Conservation (phyloP, 2,797 vertebrate genomes). For the Gallinago stenura region DNA sequence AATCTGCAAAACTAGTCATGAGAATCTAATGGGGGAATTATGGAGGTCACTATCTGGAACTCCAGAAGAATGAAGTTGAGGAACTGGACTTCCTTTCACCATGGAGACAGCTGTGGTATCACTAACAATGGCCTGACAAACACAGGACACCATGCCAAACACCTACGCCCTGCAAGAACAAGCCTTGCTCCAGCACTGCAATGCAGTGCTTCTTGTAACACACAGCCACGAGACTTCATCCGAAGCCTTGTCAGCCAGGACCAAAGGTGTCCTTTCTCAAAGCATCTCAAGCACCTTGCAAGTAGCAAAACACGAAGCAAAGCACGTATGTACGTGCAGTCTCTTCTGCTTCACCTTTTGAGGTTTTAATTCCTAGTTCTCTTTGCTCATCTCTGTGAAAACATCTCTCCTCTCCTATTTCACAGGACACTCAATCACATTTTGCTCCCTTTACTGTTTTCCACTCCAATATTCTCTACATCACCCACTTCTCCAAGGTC, state of each 20-base stretch:
- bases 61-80: background rate
- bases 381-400: background rate
- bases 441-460: background rate
- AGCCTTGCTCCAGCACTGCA: background rate
- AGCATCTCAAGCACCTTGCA: background rate
- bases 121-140: background rate
- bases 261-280: background rate
- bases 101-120: background rate
- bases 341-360: background rate
- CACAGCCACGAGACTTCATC: background rate
- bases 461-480: background rate
- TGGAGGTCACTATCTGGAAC: background rate
- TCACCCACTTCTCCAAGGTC: fast-evolving
- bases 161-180: background rate
- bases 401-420: background rate
- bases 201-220: background rate
- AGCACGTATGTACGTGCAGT: fast-evolving
- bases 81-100: background rate
- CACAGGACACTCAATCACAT: background rate
- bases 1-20: background rate
- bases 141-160: background rate
- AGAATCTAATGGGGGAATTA: background rate
- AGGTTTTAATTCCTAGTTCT: background rate
- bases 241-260: background rate
- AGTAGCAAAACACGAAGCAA: background rate